phyloP scores from a whole-genome alignment of 2,888 invertebrate species.

The Drosophila mimica region DNA sequence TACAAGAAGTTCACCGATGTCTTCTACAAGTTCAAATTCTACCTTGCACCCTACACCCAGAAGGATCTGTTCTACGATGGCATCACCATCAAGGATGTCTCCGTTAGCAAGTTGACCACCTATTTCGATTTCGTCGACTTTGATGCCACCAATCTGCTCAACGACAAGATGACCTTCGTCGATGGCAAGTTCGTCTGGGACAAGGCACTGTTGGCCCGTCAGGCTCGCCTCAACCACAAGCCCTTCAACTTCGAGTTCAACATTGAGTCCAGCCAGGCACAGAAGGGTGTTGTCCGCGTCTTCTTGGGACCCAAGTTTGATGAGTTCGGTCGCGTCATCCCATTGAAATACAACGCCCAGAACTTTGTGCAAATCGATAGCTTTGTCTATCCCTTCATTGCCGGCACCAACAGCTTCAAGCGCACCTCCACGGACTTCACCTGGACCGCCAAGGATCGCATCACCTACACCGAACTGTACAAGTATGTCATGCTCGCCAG shows the following conservation, averaged over 20 bases:
- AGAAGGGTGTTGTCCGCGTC: constrained; percentile 88
- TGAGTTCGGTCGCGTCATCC: constrained; percentile 86
- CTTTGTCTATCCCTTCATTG: constrained; percentile 87
- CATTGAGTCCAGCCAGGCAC: constrained; percentile 87
- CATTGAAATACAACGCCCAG: constrained; percentile 87
- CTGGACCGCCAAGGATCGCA: constrained; percentile 88
- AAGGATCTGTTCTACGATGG: constrained; percentile 88
- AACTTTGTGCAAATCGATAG: constrained; percentile 89
- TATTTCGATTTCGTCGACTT: constrained; percentile 89
- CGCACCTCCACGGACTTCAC: constrained; percentile 89
- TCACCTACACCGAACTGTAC: constrained; percentile 88
- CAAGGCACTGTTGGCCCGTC: constrained; percentile 86
- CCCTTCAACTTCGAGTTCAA: constrained; percentile 87
- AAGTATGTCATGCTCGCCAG: constrained; percentile 88
- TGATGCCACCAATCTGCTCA: constrained; percentile 88
- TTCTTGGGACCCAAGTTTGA: constrained; percentile 90
- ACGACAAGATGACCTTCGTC: constrained; percentile 86
- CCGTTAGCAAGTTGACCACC: constrained; percentile 89
- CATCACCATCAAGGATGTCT: constrained; percentile 87
- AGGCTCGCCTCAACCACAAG: constrained; percentile 88
- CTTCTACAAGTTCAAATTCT: constrained; percentile 87
- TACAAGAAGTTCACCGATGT: constrained; percentile 87
- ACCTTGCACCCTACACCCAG: constrained; percentile 87
- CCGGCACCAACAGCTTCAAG: constrained; percentile 89
- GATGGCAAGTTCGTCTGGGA: constrained; percentile 82